Base-by-base conservation (phyloP, 2,888 invertebrate genomes). In the Apoda limacodes region DNA sequence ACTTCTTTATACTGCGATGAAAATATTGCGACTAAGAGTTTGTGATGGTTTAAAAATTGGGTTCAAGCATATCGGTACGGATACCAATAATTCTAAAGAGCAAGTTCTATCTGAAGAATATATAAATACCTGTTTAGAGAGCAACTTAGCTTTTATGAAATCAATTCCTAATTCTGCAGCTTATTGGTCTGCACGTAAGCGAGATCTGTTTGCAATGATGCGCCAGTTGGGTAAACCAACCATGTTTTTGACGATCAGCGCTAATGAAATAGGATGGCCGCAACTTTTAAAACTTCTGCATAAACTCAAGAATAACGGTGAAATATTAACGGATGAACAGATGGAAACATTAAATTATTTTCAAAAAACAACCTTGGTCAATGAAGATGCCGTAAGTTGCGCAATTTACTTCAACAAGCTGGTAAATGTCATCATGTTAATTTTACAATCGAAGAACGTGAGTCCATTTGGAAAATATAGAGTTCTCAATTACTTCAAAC, bases 231-330 rank as follows among this genome's bases (percentile, higher is more conserved):
- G 55, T 29, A 61, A 44, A 55, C 64, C 43, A 7, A 67, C 45
- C 26, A 5, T 44, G 1, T 55, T 51, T 13, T 39, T 55, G 27
- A 54, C 51, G 42, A 3, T 55, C 30, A 64, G 64, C 49, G 64
- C 66, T 1, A 66, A 66, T 43, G 70, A 72, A 52, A 42, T 53
- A 35, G 41, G 48, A 15, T 70, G 67, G 69, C 3, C 39, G 17
- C 36, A 26, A 40, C 37, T 66, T 17, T 44, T 69, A 1, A 48
- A 37, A 22, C 15, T 58, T 45, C 45, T 69, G 3, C 50, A 55
- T 35, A 62, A 56, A 44, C 9, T 55, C 43, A 55, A 43, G 14
- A 48, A 52, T 11, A 40, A 43, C n/a, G n/a, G n/a, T n/a, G n/a
- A n/a, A n/a, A n/a, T 54, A 46, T 30, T 40, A 28, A 22, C 25